A percentile compares a stretch with the other conserved stretches of the same genome.
These are phyloP conservation scores for Eidolon dupreanum DNA, from an alignment of 2,797 vertebrate genomes.

Conservation along the genomic window DNA sequence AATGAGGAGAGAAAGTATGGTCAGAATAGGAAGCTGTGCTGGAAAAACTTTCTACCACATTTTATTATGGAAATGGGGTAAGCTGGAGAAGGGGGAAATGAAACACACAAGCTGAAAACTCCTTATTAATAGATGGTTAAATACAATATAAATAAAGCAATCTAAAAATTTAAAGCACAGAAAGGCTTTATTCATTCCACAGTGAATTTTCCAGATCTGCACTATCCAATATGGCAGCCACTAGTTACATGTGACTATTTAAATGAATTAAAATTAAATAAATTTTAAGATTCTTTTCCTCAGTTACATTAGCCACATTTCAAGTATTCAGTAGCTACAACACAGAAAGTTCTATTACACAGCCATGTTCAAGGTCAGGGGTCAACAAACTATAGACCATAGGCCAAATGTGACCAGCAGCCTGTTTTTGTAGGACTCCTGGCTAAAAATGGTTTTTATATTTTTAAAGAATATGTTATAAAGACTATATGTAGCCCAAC, in stretches of 20 bases:
- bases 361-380: too few relatives aligned
- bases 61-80: conserved; percentile 60
- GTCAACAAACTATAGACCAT: too few relatives aligned
- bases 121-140: neutral
- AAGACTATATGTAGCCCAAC: neutral
- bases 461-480: neutral
- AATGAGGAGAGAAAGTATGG: conserved; percentile 67
- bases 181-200: neutral
- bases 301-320: neutral
- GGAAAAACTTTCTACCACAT: conserved; percentile 63
- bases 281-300: neutral
- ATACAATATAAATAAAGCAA: neutral
- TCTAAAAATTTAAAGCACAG: neutral
- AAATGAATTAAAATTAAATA: conserved; percentile 12
- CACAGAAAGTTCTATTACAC: too few relatives aligned
- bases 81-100: conserved; percentile 31
- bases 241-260: neutral
- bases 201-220: neutral
- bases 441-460: neutral
- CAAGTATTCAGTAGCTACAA: too few relatives aligned
- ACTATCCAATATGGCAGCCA: neutral
- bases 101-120: conserved; percentile 18
- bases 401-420: too few relatives aligned
- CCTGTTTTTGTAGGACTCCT: too few relatives aligned
- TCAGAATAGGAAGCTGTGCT: conserved; percentile 61